A percentile compares a stretch with the other conserved stretches of the same genome.
Conservation (phyloP, 2,797 vertebrate species). For the Pogoniulus pusillus region DNA sequence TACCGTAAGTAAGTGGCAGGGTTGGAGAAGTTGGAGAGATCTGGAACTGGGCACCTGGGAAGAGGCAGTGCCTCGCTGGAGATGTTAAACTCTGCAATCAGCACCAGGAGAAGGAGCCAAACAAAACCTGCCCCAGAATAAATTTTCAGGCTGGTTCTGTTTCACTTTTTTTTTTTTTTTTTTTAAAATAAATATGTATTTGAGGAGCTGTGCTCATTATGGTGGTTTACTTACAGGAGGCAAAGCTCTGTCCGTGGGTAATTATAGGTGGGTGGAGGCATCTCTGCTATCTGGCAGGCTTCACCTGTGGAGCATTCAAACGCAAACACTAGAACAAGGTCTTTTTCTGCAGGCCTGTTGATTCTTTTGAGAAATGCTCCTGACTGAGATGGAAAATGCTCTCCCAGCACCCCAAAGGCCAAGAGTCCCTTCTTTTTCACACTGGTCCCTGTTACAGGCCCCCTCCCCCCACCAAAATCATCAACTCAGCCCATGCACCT, state of each 20-base stretch:
- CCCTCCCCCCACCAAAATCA: neutral
- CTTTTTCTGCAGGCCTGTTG: constrained; percentile 36
- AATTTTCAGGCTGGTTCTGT: constrained; percentile 59
- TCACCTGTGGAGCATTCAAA: neutral
- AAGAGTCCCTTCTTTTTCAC: constrained; percentile 21
- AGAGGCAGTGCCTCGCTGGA: neutral
- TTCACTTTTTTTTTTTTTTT: constrained; percentile 54
- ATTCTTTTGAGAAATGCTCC: constrained; percentile 45
- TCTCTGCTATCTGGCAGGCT: neutral
- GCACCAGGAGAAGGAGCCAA: constrained; percentile 52
- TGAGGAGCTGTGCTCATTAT: constrained; percentile 37
- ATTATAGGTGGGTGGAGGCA: neutral
- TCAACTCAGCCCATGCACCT: constrained; percentile 49
- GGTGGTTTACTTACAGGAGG: neutral
- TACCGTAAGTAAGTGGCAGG: neutral
- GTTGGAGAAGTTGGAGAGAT: neutral
- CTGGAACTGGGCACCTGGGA: neutral
- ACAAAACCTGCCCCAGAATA: constrained; percentile 57
- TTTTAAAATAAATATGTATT: constrained; percentile 19
- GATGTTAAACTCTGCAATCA: constrained; percentile 3
- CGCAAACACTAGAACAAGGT: constrained; percentile 2
- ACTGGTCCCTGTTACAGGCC: neutral
- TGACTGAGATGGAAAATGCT: constrained; percentile 56
- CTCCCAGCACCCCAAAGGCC: constrained; percentile 50
- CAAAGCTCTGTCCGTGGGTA: neutral